Base-by-base conservation (phyloP, 2,888 invertebrate genomes). In the Lasioglossum vierecki region DNA sequence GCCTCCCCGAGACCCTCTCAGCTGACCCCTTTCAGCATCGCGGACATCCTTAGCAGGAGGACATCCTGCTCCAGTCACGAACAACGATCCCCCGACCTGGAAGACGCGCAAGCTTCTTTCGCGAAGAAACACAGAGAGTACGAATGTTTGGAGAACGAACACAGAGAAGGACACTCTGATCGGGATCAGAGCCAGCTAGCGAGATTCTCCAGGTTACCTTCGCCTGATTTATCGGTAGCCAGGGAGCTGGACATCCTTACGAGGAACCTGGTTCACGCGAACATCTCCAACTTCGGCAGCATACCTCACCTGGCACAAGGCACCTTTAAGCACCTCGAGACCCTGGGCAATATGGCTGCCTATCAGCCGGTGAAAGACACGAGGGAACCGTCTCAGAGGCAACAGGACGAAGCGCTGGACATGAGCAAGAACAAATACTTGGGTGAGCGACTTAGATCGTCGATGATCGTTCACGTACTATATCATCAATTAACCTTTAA, bases 361-460 rank as follows among this genome's bases (percentile, higher is more conserved):
- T 93, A 93, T 87, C 92, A 91, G 49, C 88, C 90, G n/a, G 88
- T n/a, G 26, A 93, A 92, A 74, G 93, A 93, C 30, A 88, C 92
- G 41, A 88, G 91, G 68, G 92, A 92, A 26, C 78, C 92, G 6
- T 89, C 87, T 5, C 94, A 94, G 57, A 92, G 94, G 39, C 95
- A 94, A 75, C 95, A 95, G 82, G 95, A 95, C 86, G 94, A 95
- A 82, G 95, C 95, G 13, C 83, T 95, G 85, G 95, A 95, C 76
- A 95, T 95, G 95, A 95, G 95, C 92, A 95, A 95, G 84, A 94
- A 87, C 79, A 95, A 95, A 89, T 95, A 94, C 85, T 88, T 95
- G 44, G 95, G 95, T 94, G 78, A 91, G 93, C 72, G 18, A 35
- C 8, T 11, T 53, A 26, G 46, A 63, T 44, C 57, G 13, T 63